Evolutionary conservation across 1,140 invertebrate genomes (phyloP), one percentile per base, ranked within the genome.

Genomic region (Drosophila pectinifera): DNA sequence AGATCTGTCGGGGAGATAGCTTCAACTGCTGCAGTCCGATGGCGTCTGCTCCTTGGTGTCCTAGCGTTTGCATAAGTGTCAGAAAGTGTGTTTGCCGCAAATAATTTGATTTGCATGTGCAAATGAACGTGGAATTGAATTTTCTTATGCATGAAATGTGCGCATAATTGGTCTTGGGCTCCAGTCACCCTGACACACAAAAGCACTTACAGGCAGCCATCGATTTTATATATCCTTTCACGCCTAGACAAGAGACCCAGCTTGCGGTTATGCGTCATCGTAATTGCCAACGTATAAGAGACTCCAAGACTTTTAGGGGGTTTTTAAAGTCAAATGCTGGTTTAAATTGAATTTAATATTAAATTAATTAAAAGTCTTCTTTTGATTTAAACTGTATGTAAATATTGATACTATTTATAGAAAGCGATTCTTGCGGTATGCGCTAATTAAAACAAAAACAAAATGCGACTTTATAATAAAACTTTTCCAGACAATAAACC

Each of bases 91-190:
- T 73, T 85, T 82, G 78, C 83, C 83, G 72, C 78, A 88, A 85
- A 82, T 82, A 85, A 90, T 90, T 90, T 90, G 78, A 90, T 90
- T 90, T 90, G 85, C 86, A 90, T 90, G 86, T 90, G 81, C 86
- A 90, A 90, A 90, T 90, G 75, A 78, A 85, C 85, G 79, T 90
- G 81, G 86, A 90, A 90, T 90, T 90, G 86, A 90, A 90, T 90
- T 90, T 85, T 90, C 86, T 90, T 90, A 90, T 90, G 85, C 86
- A 90, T 90, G 85, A 90, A 90, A 85, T 90, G 78, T 88, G 75
- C 70, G 75, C 82, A 86, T 86, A 86, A 86, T 86, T 86, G 83
- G 78, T 86, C 74, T 61, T 68, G 80, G 51, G 45, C 54, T 28
- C 36, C 43, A 18, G 53, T 36, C 18, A 55, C 55, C 18, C 28